These are phyloP conservation scores for Odontamblyopus rebecca DNA, from an alignment of 2,797 vertebrate species.

Conservation along the genomic window DNA sequence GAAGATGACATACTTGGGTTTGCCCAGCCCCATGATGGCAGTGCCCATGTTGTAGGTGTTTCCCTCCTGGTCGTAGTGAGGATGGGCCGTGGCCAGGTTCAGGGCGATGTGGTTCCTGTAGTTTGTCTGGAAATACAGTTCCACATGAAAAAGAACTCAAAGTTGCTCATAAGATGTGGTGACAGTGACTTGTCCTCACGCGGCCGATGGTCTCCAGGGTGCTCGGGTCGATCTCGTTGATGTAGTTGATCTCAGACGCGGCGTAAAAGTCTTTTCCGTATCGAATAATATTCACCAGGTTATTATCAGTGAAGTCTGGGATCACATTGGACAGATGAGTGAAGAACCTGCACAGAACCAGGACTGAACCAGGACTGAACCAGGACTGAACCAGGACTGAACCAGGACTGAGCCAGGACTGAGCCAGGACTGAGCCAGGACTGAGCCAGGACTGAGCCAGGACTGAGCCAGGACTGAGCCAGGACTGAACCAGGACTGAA, in stretches of 20 bases:
- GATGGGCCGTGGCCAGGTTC: constrained; percentile 89
- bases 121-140: constrained; percentile 76
- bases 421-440: not conserved
- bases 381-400: not conserved
- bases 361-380: not conserved
- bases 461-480: not conserved
- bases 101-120: constrained; percentile 87
- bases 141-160: too few relatives aligned
- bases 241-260: constrained; percentile 90
- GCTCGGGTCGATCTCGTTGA: constrained; percentile 85
- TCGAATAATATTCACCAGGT: constrained; percentile 91
- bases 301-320: constrained; percentile 96
- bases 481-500: not conserved
- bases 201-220: constrained; percentile 88
- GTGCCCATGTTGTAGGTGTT: constrained; percentile 94
- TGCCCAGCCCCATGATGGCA: constrained; percentile 83
- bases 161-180: too few relatives aligned
- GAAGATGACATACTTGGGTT: constrained; percentile 88
- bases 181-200: constrained; percentile 63
- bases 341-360: constrained; percentile 75
- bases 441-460: not conserved
- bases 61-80: constrained; percentile 89
- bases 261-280: constrained; percentile 89
- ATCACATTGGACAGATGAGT: constrained; percentile 85
- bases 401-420: not conserved